phyloP scores from a whole-genome alignment of 2,888 invertebrate species.

The Capitulum mitella region DNA sequence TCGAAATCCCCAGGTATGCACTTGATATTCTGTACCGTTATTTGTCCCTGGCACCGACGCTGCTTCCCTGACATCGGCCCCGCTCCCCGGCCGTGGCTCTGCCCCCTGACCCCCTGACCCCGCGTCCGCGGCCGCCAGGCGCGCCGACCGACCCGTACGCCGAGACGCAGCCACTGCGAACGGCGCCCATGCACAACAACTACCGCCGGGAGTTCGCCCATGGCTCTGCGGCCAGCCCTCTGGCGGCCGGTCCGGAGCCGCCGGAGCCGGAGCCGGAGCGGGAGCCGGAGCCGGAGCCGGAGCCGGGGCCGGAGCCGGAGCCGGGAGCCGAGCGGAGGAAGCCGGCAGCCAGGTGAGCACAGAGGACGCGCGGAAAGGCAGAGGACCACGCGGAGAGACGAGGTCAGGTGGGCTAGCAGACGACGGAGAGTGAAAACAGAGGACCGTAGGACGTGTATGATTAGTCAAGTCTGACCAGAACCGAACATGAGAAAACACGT shows the following conservation, averaged over 20 bases:
- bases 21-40: too few relatives aligned
- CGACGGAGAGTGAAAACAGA: not conserved
- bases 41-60: too few relatives aligned
- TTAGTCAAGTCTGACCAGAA: not conserved
- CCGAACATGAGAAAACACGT: too few relatives aligned
- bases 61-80: not conserved
- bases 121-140: not conserved
- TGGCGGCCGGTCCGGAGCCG: not conserved
- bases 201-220: slow-evolving; percentile 34
- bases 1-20: too few relatives aligned
- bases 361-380: too few relatives aligned
- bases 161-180: not conserved
- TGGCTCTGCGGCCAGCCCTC: slow-evolving; percentile 28
- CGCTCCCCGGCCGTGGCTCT: too few relatives aligned
- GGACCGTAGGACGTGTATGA: not conserved
- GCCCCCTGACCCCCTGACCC: not conserved
- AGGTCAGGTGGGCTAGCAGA: not conserved
- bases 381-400: not conserved
- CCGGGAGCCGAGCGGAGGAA: not conserved
- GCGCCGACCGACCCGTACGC: not conserved
- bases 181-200: slow-evolving; percentile 26
- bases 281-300: not conserved
- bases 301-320: not conserved
- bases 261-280: not conserved
- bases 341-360: not conserved